phyloP scores from a whole-genome alignment of 2,797 vertebrate genomes.

The Anabacerthia variegaticeps region DNA sequence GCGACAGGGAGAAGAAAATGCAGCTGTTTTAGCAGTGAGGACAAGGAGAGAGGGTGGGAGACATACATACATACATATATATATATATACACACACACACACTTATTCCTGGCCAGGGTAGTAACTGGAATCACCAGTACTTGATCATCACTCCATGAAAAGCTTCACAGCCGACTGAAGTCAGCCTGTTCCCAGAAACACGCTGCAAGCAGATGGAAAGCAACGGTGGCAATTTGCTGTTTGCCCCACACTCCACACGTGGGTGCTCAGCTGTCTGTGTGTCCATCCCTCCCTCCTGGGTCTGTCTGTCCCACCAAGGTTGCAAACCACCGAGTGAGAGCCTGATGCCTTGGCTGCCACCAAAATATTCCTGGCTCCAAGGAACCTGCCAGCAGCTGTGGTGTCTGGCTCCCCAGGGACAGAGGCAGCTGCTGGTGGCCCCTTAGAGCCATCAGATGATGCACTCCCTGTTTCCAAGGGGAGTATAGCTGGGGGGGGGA shows the following conservation, averaged over 20 bases:
- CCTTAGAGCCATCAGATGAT: accelerated
- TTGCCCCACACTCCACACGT: neutral
- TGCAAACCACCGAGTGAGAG: neutral
- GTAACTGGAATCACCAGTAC: neutral
- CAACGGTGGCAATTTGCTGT: neutral
- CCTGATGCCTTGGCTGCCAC: neutral
- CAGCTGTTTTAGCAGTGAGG: neutral
- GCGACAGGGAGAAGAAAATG: neutral
- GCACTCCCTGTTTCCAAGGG: accelerated
- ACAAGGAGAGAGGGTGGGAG: neutral
- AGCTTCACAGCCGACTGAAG: neutral
- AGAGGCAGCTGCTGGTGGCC: neutral
- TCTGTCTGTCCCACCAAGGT: accelerated
- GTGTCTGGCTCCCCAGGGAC: neutral
- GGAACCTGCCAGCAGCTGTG: neutral
- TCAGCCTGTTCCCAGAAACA: neutral
- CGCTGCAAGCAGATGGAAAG: neutral
- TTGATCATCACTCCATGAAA: neutral
- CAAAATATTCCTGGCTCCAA: neutral
- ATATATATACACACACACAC: accelerated
- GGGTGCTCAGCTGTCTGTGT: neutral
- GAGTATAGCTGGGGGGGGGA: neutral
- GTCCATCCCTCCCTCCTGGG: neutral
- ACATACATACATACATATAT: neutral
- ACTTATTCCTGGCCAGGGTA: neutral